Percentiles rank a stretch among this genome's conserved stretches.
phyloP scores from a whole-genome alignment of 2,888 invertebrate genomes.

The Chironomus riparius region DNA sequence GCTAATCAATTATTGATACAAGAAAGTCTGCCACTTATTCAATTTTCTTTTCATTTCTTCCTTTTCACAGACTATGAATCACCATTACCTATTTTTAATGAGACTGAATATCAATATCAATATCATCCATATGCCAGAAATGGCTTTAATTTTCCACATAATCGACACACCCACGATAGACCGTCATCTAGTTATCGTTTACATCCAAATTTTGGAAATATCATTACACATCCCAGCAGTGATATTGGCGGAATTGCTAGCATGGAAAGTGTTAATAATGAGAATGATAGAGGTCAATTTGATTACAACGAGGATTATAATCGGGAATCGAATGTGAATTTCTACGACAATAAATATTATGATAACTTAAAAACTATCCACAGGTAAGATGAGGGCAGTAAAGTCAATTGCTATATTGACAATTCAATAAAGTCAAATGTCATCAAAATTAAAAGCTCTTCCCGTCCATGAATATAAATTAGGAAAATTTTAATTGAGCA shows the following conservation, averaged over 20 bases:
- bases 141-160: slow-evolving; percentile 12
- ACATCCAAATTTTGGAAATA: neutral
- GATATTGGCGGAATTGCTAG: neutral
- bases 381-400: slow-evolving; percentile 35
- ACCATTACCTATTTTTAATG: slow-evolving; percentile 10
- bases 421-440: too few species aligned
- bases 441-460: too few species aligned
- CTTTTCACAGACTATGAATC: slow-evolving; percentile 11
- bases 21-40: neutral
- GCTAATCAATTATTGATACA: neutral
- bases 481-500: too few species aligned
- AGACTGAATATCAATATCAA: slow-evolving; percentile 18
- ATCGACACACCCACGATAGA: slow-evolving; percentile 7
- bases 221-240: neutral
- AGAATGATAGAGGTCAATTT: neutral
- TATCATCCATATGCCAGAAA: slow-evolving; percentile 18
- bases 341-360: slow-evolving; percentile 37
- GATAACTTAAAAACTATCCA: slow-evolving; percentile 37
- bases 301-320: slow-evolving; percentile 5
- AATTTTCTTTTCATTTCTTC: neutral
- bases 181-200: neutral
- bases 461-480: too few species aligned
- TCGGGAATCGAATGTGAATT: slow-evolving; percentile 23
- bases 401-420: neutral
- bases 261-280: neutral